Percentiles rank a stretch among this genome's conserved stretches.
These are phyloP conservation scores for Heterotilapia buettikoferi DNA, from an alignment of 2,113 vertebrate species.

Conservation along the genomic window DNA sequence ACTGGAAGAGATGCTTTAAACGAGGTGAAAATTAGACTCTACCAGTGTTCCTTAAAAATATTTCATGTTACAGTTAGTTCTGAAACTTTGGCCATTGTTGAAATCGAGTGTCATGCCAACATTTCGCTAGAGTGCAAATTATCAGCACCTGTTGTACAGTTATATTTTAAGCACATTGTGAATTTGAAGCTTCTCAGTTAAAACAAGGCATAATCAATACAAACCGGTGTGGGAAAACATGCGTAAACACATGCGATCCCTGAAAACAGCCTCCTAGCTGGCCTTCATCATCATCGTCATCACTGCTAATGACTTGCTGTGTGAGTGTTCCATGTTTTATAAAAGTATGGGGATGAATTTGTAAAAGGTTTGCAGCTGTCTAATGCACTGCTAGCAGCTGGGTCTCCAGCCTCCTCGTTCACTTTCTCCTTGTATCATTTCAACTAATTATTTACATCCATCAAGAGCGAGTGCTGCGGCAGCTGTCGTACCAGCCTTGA, in stretches of 20 bases:
- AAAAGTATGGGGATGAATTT: background rate
- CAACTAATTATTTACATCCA: slow-evolving; percentile 37
- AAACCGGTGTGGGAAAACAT: fast-evolving
- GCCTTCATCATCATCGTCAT: background rate
- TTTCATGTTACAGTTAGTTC: background rate
- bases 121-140: background rate
- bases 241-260: background rate
- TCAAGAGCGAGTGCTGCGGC: slow-evolving; percentile 12
- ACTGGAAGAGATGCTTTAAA: background rate
- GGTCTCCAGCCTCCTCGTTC: background rate
- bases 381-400: background rate
- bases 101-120: fast-evolving
- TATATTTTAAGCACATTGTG: background rate
- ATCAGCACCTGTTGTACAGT: background rate
- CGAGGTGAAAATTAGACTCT: background rate
- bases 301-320: background rate
- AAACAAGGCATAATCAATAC: background rate
- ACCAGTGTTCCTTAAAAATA: background rate
- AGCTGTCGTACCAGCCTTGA: slow-evolving; percentile 6
- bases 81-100: background rate
- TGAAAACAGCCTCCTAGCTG: background rate
- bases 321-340: background rate
- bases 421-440: slow-evolving; percentile 1
- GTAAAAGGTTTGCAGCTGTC: background rate
- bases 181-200: background rate